Conservation (phyloP, 2,113 vertebrate species). For the Mustela nigripes region DNA sequence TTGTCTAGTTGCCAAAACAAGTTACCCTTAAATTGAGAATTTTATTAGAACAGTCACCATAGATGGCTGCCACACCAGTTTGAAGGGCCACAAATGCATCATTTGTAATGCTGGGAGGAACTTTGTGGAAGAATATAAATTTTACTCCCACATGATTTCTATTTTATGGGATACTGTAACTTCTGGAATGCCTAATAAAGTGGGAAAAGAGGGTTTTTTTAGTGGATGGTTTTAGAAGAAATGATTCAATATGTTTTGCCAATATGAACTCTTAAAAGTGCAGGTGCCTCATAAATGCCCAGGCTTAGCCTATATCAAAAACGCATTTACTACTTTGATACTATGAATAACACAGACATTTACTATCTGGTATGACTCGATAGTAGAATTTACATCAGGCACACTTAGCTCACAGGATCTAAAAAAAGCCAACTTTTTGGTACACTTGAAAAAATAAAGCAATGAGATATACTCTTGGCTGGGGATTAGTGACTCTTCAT, state of each 20-base stretch:
- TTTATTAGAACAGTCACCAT: background rate
- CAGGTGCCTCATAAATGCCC: constrained; percentile 49
- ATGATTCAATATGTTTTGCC: background rate
- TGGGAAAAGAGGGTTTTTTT: constrained; percentile 49
- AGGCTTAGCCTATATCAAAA: constrained; percentile 6
- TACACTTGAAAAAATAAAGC: constrained; percentile 9
- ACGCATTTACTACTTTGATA: background rate
- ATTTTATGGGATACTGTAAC: constrained; percentile 64
- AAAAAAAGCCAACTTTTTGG: background rate
- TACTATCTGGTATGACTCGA: background rate
- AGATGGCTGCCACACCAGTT: background rate
- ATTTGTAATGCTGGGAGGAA: constrained; percentile 25
- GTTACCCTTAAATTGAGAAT: background rate
- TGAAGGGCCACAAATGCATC: background rate
- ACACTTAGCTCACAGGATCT: background rate
- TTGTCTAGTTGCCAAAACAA: background rate
- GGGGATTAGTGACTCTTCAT: background rate
- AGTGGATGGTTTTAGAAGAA: constrained; percentile 65
- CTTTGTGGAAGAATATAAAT: constrained; percentile 48
- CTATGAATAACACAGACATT: background rate
- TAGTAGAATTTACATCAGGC: background rate
- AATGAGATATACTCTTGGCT: background rate
- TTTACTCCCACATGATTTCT: constrained; percentile 55
- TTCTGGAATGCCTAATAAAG: constrained; percentile 70
- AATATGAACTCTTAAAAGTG: constrained; percentile 17